Conservation (phyloP, 1,140 invertebrate species). For the Yoshiicerus persimilis region DNA sequence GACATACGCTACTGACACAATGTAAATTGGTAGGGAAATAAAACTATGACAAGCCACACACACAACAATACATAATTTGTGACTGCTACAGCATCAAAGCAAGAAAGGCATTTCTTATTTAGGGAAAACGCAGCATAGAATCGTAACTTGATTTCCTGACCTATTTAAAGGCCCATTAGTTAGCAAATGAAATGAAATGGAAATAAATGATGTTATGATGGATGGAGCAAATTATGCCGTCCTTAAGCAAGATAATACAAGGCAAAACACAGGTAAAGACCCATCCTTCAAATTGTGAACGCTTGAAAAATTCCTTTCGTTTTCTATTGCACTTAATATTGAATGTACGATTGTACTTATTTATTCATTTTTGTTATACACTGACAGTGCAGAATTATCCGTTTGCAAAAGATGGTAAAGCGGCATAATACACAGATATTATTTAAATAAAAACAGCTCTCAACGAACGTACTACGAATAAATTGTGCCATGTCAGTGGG, state of each 20-base stretch:
- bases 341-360: background rate
- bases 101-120: background rate
- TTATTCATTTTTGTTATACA: no score
- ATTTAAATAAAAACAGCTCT: no score
- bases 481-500: background rate
- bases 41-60: no score
- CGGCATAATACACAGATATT: background rate
- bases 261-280: background rate
- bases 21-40: no score
- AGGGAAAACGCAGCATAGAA: background rate
- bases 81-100: no score
- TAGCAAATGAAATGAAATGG: background rate
- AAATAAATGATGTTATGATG: background rate
- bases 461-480: background rate
- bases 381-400: background rate
- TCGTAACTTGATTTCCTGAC: background rate
- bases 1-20: no score
- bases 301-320: background rate
- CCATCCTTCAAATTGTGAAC: constrained; percentile 4
- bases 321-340: background rate
- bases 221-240: background rate
- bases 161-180: constrained; percentile 6
- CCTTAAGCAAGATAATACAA: background rate
- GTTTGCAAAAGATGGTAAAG: background rate
- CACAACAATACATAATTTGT: no score